Evolutionary conservation across 2,113 vertebrate species (phyloP).

Genomic region (Dendrocopos noguchii): DNA sequence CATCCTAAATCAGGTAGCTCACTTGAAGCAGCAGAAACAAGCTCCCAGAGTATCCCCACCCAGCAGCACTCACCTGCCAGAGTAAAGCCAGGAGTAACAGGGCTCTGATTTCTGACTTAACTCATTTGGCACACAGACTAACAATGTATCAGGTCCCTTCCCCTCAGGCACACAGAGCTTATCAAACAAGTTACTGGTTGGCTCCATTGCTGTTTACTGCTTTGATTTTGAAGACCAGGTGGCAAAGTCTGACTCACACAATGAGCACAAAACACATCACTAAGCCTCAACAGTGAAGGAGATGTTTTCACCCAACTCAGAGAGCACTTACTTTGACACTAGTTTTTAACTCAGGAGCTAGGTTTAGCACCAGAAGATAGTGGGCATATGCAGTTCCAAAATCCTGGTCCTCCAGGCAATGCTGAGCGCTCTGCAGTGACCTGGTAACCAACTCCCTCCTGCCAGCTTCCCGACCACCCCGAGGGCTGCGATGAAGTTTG

Average conservation of each 20-base stretch:
- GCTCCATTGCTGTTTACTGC: not conserved
- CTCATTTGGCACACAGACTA: not conserved
- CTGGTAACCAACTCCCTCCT: conserved; percentile 86
- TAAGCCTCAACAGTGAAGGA: not conserved
- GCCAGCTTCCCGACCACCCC: conserved; percentile 77
- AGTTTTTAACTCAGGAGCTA: conserved; percentile 89
- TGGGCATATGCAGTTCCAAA: conserved; percentile 96
- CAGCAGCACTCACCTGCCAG: not conserved
- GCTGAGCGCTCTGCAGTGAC: conserved; percentile 91
- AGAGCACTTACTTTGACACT: conserved; percentile 74
- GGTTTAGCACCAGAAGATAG: conserved; percentile 91
- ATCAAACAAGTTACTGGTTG: not conserved
- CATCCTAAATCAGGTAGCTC: not conserved
- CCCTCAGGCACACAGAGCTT: not conserved
- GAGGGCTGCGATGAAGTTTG: conserved; percentile 64
- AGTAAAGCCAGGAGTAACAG: not conserved
- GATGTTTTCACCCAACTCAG: not conserved
- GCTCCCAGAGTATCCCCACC: not conserved
- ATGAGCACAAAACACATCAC: not conserved
- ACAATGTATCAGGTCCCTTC: not conserved
- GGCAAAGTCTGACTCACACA: not conserved
- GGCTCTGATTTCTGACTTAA: not conserved
- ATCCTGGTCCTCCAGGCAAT: conserved; percentile 88
- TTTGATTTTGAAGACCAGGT: not conserved
- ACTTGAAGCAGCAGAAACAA: not conserved